Percentiles rank a stretch among this genome's conserved stretches.
Conservation (phyloP, 23 tunicate genomes). For the Trididemnum clinides region DNA sequence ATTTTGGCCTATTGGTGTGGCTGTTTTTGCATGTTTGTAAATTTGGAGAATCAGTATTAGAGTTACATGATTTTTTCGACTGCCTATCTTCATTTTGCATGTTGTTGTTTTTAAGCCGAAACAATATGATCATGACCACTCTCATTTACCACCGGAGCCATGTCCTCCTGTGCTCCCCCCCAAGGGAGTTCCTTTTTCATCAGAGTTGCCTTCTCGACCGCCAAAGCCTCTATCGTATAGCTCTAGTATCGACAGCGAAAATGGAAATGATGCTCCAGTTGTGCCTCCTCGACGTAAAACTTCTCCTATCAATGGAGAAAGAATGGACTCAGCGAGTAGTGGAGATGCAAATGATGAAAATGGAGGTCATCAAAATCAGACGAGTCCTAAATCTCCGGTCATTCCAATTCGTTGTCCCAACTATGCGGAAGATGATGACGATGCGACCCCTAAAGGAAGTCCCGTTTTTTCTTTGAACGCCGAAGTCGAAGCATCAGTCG, state of each 20-base stretch:
- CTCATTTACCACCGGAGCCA: neutral
- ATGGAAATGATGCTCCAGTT: constrained; percentile 77
- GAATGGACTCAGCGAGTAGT: neutral
- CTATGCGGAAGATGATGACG: constrained; percentile 36
- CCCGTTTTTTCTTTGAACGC: constrained; percentile 24
- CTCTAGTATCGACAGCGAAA: neutral
- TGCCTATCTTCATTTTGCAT: neutral
- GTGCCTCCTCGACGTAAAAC: constrained; percentile 94
- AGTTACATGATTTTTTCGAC: no score
- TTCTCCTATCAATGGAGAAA: constrained; percentile 42
- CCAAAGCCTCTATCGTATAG: constrained; percentile 54
- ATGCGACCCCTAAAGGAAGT: constrained; percentile 72
- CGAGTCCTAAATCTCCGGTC: neutral
- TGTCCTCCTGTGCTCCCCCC: constrained; percentile 62
- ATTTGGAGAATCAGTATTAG: no score
- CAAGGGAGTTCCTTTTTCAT: constrained; percentile 11
- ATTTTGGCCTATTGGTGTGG: no score
- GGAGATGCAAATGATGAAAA: neutral
- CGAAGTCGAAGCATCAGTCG: no score
- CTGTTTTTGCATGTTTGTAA: no score
- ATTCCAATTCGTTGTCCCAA: neutral
- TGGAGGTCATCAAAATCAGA: neutral
- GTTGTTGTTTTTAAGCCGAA: constrained; percentile 55
- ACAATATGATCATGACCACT: constrained; percentile 53
- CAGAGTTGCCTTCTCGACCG: constrained; percentile 49